Evolutionary conservation across 2,888 invertebrate genomes (phyloP).

Genomic region (Magallana nippona): DNA sequence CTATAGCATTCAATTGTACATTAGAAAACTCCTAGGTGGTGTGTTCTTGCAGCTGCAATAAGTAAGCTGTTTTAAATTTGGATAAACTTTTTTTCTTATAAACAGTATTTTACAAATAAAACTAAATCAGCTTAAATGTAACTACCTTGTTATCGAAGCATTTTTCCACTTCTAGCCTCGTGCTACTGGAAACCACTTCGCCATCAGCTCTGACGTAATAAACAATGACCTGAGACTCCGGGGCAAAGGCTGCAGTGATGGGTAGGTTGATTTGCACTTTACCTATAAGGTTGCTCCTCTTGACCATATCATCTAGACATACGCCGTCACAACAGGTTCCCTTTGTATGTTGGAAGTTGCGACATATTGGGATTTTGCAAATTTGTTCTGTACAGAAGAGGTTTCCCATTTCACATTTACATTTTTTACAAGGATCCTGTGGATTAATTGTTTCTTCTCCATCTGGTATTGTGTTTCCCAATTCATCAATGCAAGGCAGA

Average conservation of each 20-base stretch:
- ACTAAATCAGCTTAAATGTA: not conserved
- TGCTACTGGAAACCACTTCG: conserved; percentile 83
- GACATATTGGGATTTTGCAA: not conserved
- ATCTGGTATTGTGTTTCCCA: not conserved
- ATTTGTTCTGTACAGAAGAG: not conserved
- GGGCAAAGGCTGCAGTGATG: conserved; percentile 68
- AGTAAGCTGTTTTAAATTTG: too few relatives aligned
- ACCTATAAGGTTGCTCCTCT: conserved; percentile 43
- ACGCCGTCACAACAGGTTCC: not conserved
- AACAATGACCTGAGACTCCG: conserved; percentile 79
- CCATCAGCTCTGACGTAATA: conserved; percentile 83
- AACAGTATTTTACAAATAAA: too few relatives aligned
- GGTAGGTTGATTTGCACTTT: conserved; percentile 58
- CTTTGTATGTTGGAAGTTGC: not conserved
- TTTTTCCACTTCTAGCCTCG: conserved; percentile 82
- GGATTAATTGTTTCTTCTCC: not conserved
- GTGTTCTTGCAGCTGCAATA: too few relatives aligned
- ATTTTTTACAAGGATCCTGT: not conserved
- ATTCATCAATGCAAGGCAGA: not conserved
- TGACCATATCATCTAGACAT: not conserved
- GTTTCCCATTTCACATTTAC: not conserved
- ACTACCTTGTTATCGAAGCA: conserved; percentile 84
- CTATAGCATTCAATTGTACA: too few relatives aligned
- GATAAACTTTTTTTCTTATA: too few relatives aligned
- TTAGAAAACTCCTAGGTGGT: too few relatives aligned